A percentile compares a stretch with the other conserved stretches of the same genome.
phyloP scores from a whole-genome alignment of 2,888 invertebrate species.

The Mythimna loreyi region DNA sequence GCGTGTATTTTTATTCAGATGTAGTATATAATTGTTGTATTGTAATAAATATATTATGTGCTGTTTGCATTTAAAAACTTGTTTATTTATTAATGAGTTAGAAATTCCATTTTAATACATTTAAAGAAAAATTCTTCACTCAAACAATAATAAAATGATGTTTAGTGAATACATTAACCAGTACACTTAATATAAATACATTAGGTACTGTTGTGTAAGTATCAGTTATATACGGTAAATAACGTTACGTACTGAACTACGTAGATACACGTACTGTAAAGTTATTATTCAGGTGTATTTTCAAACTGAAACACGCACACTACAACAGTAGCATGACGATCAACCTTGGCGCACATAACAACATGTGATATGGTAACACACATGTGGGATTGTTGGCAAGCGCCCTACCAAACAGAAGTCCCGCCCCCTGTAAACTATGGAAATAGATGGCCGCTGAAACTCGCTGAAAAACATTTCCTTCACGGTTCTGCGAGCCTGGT shows the following conservation, averaged over 20 bases:
- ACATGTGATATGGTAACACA: conserved; percentile 23
- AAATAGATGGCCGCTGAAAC: conserved; percentile 67
- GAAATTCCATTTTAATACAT: neutral
- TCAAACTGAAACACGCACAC: conserved; percentile 40
- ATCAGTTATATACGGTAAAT: neutral
- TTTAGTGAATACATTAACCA: too few species aligned
- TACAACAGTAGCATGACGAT: conserved; percentile 10
- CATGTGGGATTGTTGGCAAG: conserved; percentile 16
- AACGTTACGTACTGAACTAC: neutral
- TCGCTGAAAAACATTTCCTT: conserved; percentile 77
- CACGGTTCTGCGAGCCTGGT: conserved; percentile 77
- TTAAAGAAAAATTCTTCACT: too few species aligned
- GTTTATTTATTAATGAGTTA: neutral
- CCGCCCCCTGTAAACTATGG: conserved; percentile 66
- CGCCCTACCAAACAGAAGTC: conserved; percentile 44
- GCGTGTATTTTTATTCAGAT: neutral
- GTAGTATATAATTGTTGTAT: too few species aligned
- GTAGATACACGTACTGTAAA: neutral
- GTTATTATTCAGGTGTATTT: conserved; percentile 28
- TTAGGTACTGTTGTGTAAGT: neutral
- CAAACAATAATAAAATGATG: neutral
- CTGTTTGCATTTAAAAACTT: neutral
- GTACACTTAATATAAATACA: too few species aligned
- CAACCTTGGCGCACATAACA: conserved; percentile 32
- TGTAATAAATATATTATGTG: neutral